phyloP scores from a whole-genome alignment of 2,113 vertebrate species.

The Trematomus loennbergii region DNA sequence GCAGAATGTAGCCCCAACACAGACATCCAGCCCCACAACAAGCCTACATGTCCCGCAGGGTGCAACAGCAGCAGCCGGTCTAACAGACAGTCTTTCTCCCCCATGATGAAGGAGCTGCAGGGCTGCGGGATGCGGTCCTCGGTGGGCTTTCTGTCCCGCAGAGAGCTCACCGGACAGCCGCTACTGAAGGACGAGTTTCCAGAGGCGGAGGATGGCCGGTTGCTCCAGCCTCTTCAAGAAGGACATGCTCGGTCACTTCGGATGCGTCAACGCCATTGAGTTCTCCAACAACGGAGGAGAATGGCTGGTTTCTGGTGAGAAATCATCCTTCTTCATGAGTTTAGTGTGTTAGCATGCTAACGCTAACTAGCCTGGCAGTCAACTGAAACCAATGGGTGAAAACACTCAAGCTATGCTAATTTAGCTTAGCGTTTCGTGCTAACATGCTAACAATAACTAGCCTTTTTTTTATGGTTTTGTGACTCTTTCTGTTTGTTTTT shows the following conservation, averaged over 20 bases:
- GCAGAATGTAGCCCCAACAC: slow-evolving; percentile 64
- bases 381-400: slow-evolving; percentile 29
- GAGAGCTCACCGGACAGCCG: slow-evolving; percentile 90
- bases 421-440: slow-evolving; percentile 56
- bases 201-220: slow-evolving; percentile 92
- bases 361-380: slow-evolving; percentile 54
- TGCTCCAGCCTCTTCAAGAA: slow-evolving; percentile 96
- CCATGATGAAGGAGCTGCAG: slow-evolving; percentile 88
- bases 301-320: slow-evolving; percentile 96
- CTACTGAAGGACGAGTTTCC: slow-evolving; percentile 96
- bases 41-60: slow-evolving; percentile 41
- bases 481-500: too few relatives aligned
- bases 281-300: slow-evolving; percentile 98
- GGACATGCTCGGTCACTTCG: slow-evolving; percentile 97
- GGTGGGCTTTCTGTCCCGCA: slow-evolving; percentile 96
- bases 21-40: slow-evolving; percentile 21
- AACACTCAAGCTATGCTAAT: slow-evolving; percentile 30
- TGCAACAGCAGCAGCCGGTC: not conserved
- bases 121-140: slow-evolving; percentile 93
- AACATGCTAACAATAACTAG: slow-evolving; percentile 23
- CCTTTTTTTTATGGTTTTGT: too few relatives aligned
- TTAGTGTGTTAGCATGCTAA: slow-evolving; percentile 63
- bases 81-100: not conserved
- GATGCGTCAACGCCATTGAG: slow-evolving; percentile 99
- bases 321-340: not conserved